Base-by-base conservation (phyloP, 30 jellyfish, hydroid and myxozoan genomes). In the Aurelia aurita region DNA sequence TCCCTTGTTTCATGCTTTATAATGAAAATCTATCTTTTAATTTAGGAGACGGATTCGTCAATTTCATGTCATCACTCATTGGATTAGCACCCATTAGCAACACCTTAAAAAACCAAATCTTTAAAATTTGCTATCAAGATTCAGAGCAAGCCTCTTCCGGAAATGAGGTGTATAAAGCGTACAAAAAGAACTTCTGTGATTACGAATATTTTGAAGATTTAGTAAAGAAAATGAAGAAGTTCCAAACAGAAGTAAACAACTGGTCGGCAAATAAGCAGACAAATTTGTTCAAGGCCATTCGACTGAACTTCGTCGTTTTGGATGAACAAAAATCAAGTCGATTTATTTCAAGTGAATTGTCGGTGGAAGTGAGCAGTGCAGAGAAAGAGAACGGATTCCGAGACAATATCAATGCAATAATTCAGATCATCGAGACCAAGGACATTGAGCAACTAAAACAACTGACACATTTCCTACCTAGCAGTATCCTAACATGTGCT, bases 101-200 rank as follows among this genome's bases (percentile, higher is more conserved):
- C 21, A 45, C 16, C 29, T 25, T 69, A 35, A 35, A 6, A 55
- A 25, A 19, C 22, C 32, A 69, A 69, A 29, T 69, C 12, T 23
- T 19, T 4, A 69, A 35, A 19, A 54, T 69, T 5, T 69, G 80
- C 61, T 69, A 69, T 69, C 61, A 69, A 27, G 26, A 35, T 18
- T 39, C 51, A 0, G 51, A 39, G 51, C 59, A 69, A 22, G 60
- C 80, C 21, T 28, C 80, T 22, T 55, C 31, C 1, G 67, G 67
- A n/a, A 55, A 15, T 55, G 29, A 14, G 23, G 62, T 12, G 25
- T 69, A 34, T 23, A 9, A 15, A 23, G 61, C 61, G 7, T 21
- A 69, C 60, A 69, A n/a, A n/a, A 69, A 69, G 59, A 69, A 69
- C 80, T 69, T 69, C 18, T 69, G 80, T 19, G 59, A 28, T 69